Conservation (phyloP, 2,113 vertebrate species). For the Chauna torquata region DNA sequence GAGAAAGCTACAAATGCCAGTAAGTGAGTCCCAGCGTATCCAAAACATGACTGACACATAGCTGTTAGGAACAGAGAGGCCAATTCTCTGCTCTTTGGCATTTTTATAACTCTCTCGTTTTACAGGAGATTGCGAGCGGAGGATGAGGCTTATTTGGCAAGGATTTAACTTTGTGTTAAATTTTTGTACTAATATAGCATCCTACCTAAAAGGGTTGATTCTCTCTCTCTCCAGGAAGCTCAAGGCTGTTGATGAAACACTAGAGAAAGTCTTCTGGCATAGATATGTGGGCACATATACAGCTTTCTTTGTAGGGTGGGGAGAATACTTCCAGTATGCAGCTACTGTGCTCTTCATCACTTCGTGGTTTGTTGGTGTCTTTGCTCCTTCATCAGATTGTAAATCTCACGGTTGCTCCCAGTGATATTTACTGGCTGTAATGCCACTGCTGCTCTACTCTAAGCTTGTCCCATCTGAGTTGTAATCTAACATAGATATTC, state of each 20-base stretch:
- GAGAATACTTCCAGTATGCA: background rate
- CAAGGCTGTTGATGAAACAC: background rate
- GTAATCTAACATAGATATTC: background rate
- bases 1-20: background rate
- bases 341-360: background rate
- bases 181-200: background rate
- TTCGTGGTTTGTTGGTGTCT: background rate
- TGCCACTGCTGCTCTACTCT: background rate
- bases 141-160: background rate
- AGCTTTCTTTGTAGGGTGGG: background rate
- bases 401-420: background rate
- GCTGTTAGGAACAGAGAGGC: background rate
- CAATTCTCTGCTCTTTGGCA: background rate
- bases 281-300: background rate
- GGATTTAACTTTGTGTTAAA: background rate
- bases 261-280: background rate
- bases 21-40: background rate
- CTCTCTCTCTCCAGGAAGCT: background rate
- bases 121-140: background rate
- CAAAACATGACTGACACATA: fast-evolving
- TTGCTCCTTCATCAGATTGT: background rate
- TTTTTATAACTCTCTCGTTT: background rate
- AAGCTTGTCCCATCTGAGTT: background rate
- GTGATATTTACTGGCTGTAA: background rate
- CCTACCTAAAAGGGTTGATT: background rate